These are phyloP conservation scores for Sciurus vulgaris DNA, from an alignment of 2,797 vertebrate species.

Conservation along the genomic window DNA sequence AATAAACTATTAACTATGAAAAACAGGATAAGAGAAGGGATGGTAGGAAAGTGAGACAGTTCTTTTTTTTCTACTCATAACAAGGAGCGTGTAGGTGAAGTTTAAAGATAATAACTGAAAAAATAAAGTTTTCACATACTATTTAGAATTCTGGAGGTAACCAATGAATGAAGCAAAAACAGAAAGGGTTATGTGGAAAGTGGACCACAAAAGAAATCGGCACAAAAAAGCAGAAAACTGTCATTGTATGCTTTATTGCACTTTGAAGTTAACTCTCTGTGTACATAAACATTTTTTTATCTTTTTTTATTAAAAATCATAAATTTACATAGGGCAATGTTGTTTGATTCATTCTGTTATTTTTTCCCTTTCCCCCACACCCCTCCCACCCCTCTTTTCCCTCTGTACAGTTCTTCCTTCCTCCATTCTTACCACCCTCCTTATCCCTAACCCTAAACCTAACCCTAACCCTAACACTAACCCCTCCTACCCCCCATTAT, in stretches of 20 bases:
- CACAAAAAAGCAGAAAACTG: not conserved
- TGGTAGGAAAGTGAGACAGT: not conserved
- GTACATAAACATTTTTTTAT: not conserved
- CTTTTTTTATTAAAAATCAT: too few relatives aligned
- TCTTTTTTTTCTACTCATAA: not conserved
- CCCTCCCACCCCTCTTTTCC: too few relatives aligned
- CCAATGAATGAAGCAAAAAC: not conserved
- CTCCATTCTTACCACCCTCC: too few relatives aligned
- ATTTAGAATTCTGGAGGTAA: not conserved
- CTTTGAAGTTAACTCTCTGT: not conserved
- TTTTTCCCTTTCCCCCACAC: too few relatives aligned
- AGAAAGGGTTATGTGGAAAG: not conserved
- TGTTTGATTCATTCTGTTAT: too few relatives aligned
- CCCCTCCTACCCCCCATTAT: too few relatives aligned
- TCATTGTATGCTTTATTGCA: too few relatives aligned
- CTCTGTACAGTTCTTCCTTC: too few relatives aligned
- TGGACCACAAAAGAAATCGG: not conserved
- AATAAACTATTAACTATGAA: not conserved
- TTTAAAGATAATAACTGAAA: slow-evolving; percentile 28
- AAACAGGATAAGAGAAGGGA: not conserved
- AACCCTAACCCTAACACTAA: too few relatives aligned
- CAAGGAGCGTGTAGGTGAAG: not conserved
- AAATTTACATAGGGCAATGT: too few relatives aligned
- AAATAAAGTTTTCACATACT: not conserved
- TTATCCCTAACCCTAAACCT: too few relatives aligned